phyloP scores from a whole-genome alignment of 1,140 invertebrate genomes.

The Bombyx mori region ASM3026992v2 NC_085123.1:8435501-8436000 shows the following conservation, averaged over 20 bases:
- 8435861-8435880: background rate
- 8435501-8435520: too few species aligned
- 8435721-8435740: constrained; percentile 76
- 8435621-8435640: constrained; percentile 61
- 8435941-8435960: too few species aligned
- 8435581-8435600: constrained; percentile 73
- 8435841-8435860: constrained; percentile 5
- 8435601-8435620: constrained; percentile 80
- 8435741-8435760: constrained; percentile 71
- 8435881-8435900: too few species aligned
- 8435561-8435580: background rate
- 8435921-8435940: too few species aligned
- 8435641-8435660: constrained; percentile 14
- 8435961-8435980: too few species aligned
- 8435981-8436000: too few species aligned
- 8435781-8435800: constrained; percentile 40
- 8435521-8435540: too few species aligned
- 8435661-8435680: constrained; percentile 14
- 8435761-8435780: constrained; percentile 73
- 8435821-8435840: constrained; percentile 27
- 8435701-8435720: constrained; percentile 61
- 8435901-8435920: too few species aligned
- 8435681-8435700: constrained; percentile 34
- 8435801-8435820: constrained; percentile 41
- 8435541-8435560: background rate